Conservation (phyloP, 2,797 vertebrate genomes). For the Acanthornis magna region DNA sequence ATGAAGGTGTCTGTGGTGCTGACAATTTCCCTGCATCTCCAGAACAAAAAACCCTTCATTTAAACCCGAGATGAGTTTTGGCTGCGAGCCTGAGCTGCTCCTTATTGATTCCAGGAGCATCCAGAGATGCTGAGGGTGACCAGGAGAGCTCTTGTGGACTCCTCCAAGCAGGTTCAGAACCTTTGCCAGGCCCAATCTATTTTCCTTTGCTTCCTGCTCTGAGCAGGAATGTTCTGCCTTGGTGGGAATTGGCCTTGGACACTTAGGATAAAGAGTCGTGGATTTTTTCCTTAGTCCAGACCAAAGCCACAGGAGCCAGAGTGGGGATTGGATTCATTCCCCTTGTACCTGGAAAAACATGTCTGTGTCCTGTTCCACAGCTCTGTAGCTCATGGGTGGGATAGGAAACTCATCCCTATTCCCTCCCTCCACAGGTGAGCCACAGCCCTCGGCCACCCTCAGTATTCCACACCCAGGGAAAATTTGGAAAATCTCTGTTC, state of each 20-base stretch:
- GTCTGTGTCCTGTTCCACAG: not conserved
- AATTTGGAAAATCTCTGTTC: not conserved
- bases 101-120: not conserved
- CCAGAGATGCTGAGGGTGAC: not conserved
- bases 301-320: not conserved
- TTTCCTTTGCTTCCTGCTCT: not conserved
- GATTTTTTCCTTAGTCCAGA: not conserved
- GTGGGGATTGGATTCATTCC: not conserved
- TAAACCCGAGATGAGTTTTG: not conserved
- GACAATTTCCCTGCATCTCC: not conserved
- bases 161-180: not conserved
- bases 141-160: not conserved
- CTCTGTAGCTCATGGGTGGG: not conserved
- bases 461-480: not conserved
- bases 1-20: not conserved
- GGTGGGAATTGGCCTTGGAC: not conserved
- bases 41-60: not conserved
- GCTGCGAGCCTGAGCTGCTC: not conserved
- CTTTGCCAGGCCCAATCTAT: not conserved
- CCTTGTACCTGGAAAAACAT: not conserved
- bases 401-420: not conserved
- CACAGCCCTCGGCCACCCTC: not conserved
- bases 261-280: rapidly evolving
- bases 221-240: not conserved
- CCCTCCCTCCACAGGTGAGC: rapidly evolving